phyloP scores from a whole-genome alignment of 2,113 vertebrate genomes.

The Xyrauchen texanus region DNA sequence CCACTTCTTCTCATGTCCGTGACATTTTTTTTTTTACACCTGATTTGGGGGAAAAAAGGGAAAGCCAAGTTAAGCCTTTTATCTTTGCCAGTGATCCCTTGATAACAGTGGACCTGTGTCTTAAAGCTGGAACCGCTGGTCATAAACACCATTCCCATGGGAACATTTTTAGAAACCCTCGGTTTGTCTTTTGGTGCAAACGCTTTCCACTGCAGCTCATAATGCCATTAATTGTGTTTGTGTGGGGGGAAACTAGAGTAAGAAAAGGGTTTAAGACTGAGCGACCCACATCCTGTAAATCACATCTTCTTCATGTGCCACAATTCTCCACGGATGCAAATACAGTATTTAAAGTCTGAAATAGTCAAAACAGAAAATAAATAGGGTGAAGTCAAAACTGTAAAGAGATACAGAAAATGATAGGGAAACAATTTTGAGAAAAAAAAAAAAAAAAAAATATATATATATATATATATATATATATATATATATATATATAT shows the following conservation, averaged over 20 bases:
- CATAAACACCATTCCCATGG: constrained; percentile 71
- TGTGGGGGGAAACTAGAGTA: constrained; percentile 30
- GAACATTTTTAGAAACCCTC: constrained; percentile 61
- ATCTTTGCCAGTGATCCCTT: constrained; percentile 26
- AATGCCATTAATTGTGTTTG: constrained; percentile 65
- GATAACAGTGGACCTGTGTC: constrained; percentile 28
- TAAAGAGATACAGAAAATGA: no score
- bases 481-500: no score
- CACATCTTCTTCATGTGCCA: constrained; percentile 60
- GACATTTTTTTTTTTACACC: constrained; percentile 6
- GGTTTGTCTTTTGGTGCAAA: constrained; percentile 24
- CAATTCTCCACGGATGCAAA: not conserved
- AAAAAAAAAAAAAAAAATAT: no score
- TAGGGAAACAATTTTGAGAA: no score
- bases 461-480: no score
- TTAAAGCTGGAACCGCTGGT: constrained; percentile 32
- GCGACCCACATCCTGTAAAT: constrained; percentile 63
- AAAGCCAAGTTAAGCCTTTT: not conserved
- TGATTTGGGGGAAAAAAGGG: not conserved
- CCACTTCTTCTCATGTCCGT: not conserved
- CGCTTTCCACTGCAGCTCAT: constrained; percentile 62
- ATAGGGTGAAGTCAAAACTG: no score
- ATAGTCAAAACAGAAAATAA: no score
- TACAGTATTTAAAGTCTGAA: no score
- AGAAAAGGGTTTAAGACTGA: constrained; percentile 38